phyloP scores from a whole-genome alignment of 2,113 vertebrate species.

The Ammospiza nelsoni region DNA sequence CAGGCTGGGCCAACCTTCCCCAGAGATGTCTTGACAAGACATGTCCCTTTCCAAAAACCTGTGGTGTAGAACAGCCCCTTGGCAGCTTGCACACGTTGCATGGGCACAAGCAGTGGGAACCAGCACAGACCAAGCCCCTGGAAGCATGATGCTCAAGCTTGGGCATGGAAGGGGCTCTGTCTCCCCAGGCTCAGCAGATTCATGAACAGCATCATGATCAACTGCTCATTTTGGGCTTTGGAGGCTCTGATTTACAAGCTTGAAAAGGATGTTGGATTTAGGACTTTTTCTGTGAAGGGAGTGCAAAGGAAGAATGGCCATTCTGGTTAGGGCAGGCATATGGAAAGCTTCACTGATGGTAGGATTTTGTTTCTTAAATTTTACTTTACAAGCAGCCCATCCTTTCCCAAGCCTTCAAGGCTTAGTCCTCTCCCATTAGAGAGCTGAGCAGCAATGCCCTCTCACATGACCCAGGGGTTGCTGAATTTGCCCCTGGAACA shows the following conservation, averaged over 20 bases:
- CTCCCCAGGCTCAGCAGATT: neutral
- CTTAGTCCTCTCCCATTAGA: neutral
- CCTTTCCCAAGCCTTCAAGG: neutral
- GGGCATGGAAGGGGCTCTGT: neutral
- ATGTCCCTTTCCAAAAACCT: neutral
- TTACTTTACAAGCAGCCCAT: neutral
- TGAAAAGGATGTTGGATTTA: neutral
- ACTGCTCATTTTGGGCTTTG: neutral
- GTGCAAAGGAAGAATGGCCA: neutral
- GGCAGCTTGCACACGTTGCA: neutral
- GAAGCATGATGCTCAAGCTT: neutral
- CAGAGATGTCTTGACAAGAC: neutral
- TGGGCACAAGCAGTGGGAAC: neutral
- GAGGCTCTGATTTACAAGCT: neutral
- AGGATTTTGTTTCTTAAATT: neutral
- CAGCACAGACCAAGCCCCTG: neutral
- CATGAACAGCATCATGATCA: neutral
- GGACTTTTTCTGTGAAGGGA: neutral
- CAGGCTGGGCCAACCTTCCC: neutral
- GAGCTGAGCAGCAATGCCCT: neutral
- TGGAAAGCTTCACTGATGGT: neutral
- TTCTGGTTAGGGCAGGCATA: neutral
- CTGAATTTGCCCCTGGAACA: neutral
- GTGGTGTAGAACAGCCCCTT: neutral
- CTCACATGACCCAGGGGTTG: fast-evolving